A percentile compares a stretch with the other conserved stretches of the same genome.
phyloP scores from a whole-genome alignment of 2,888 invertebrate species.

The Iphiclides podalirius region DNA sequence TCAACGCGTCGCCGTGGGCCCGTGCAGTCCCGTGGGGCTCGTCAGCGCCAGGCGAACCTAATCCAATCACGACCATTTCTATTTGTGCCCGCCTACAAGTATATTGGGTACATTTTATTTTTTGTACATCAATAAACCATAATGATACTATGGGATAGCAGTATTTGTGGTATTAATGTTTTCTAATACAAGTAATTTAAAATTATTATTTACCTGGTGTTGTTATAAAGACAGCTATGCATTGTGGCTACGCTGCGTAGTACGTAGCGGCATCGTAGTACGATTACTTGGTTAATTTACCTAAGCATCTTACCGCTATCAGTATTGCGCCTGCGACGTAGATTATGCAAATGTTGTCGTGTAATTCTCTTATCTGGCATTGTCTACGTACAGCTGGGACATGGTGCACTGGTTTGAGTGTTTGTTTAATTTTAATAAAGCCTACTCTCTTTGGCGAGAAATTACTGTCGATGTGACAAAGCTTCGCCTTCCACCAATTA shows the following conservation, averaged over 20 bases:
- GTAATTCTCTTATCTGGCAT: constrained; percentile 73
- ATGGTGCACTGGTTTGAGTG: constrained; percentile 8
- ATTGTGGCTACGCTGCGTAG: constrained; percentile 36
- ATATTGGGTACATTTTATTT: constrained; percentile 29
- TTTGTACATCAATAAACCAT: constrained; percentile 4
- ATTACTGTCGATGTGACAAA: constrained; percentile 30
- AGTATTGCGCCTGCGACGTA: constrained; percentile 61
- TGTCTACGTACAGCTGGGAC: constrained; percentile 55
- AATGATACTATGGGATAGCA: neutral
- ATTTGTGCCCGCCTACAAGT: constrained; percentile 57
- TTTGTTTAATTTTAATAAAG: neutral
- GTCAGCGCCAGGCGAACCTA: constrained; percentile 80
- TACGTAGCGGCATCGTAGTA: constrained; percentile 43
- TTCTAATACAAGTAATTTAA: too few relatives aligned
- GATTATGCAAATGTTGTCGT: constrained; percentile 71
- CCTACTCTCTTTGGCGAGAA: constrained; percentile 24
- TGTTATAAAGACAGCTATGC: constrained; percentile 32
- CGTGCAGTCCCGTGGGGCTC: constrained; percentile 79
- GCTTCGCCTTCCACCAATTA: constrained; percentile 78
- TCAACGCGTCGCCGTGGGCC: constrained; percentile 59
- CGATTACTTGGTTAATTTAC: constrained; percentile 61
- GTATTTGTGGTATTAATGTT: too few relatives aligned
- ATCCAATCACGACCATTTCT: constrained; percentile 82
- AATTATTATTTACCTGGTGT: neutral
- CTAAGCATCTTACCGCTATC: constrained; percentile 78